phyloP scores from a whole-genome alignment of 2,113 vertebrate species.

The Anolis carolinensis region DNA sequence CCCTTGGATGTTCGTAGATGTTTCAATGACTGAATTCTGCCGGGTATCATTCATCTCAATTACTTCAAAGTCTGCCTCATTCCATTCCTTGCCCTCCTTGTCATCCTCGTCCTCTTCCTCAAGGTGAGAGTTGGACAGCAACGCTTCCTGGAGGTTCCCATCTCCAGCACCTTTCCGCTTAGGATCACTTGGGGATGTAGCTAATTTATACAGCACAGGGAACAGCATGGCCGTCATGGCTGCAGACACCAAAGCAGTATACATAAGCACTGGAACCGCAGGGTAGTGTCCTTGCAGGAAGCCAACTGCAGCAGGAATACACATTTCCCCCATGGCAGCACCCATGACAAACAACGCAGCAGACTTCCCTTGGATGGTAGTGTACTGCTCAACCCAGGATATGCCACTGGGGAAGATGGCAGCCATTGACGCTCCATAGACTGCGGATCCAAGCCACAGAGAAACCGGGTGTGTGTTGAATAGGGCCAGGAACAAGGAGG shows the following conservation, averaged over 20 bases:
- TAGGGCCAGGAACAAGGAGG: slow-evolving; percentile 81
- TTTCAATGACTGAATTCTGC: slow-evolving; percentile 68
- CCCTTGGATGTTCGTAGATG: slow-evolving; percentile 28
- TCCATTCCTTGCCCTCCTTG: slow-evolving; percentile 75
- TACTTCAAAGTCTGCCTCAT: slow-evolving; percentile 87
- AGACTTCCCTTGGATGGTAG: slow-evolving; percentile 77
- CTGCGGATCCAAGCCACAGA: slow-evolving; percentile 81
- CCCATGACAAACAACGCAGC: slow-evolving; percentile 87
- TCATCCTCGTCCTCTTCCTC: slow-evolving; percentile 82
- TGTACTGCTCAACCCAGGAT: slow-evolving; percentile 96
- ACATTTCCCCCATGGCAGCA: slow-evolving; percentile 91
- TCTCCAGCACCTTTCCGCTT: slow-evolving; percentile 58
- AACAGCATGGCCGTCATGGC: slow-evolving; percentile 83
- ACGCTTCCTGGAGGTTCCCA: slow-evolving; percentile 79
- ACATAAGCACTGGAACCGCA: slow-evolving; percentile 82
- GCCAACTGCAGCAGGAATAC: slow-evolving; percentile 82
- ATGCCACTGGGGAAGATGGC: slow-evolving; percentile 91
- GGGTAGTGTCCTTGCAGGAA: slow-evolving; percentile 78
- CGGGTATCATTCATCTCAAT: slow-evolving; percentile 83
- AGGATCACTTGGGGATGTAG: slow-evolving; percentile 57
- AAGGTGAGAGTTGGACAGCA: slow-evolving; percentile 73
- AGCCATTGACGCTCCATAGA: slow-evolving; percentile 92
- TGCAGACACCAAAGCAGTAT: slow-evolving; percentile 76
- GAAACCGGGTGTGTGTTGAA: slow-evolving; percentile 63
- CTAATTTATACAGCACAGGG: slow-evolving; percentile 89